Evolutionary conservation across 2,888 invertebrate species (phyloP).

Genomic region (Listrodromus nycthemerus): DNA sequence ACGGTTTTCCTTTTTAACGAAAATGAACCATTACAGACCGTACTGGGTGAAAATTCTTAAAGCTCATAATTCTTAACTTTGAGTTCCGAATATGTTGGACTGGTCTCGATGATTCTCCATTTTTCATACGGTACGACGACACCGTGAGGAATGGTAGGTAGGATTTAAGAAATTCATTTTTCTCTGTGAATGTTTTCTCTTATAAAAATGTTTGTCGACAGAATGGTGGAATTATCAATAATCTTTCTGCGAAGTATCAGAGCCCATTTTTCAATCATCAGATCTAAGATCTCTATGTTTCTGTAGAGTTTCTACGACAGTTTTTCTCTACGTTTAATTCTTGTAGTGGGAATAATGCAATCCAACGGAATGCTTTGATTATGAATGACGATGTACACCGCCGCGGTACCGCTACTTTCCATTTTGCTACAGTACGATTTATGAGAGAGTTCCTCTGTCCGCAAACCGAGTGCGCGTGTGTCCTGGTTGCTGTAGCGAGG

Average conservation of each 20-base stretch:
- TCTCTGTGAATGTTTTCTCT: too few relatives aligned
- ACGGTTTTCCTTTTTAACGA: background rate
- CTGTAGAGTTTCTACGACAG: background rate
- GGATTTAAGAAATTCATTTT: too few relatives aligned
- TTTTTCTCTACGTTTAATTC: background rate
- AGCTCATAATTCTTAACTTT: conserved; percentile 7
- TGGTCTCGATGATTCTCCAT: background rate
- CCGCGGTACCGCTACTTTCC: background rate
- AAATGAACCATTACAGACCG: background rate
- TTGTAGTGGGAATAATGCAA: background rate
- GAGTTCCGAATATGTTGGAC: background rate
- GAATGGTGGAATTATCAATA: background rate
- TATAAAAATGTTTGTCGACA: too few relatives aligned
- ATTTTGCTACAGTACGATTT: conserved; percentile 23
- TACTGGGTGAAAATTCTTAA: conserved; percentile 15
- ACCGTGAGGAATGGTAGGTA: too few relatives aligned
- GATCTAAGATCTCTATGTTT: background rate
- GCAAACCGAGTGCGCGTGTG: conserved; percentile 1
- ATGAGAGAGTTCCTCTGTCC: conserved; percentile 6
- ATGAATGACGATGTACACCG: conserved; percentile 13
- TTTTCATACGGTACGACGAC: background rate
- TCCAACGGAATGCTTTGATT: conserved; percentile 3
- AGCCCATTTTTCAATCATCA: background rate
- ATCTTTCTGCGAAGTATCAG: too few relatives aligned
- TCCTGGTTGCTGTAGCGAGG: background rate